Base-by-base conservation (phyloP, 23 tunicate genomes). In the Corella eumyota region DNA sequence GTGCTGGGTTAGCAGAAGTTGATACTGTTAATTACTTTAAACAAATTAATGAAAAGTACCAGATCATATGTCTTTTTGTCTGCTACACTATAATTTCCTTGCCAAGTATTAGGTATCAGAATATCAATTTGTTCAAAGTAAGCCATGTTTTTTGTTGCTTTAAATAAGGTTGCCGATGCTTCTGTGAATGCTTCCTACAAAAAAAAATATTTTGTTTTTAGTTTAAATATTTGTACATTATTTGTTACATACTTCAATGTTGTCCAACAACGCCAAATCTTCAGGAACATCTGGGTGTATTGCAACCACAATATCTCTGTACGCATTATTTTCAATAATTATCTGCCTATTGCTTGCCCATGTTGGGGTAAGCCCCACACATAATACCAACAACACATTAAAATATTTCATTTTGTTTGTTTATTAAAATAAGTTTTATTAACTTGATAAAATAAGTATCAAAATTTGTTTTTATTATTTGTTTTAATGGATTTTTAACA, bases 251-350 rank as follows among this genome's bases (percentile, higher is more conserved):
- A 70, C 86, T 49, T 78, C 36, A 26, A 78, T 50, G 7, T 50
- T 37, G 2, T 70, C 58, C 20, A 78, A 11, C 7, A 78, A 21
- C 2, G 59, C 32, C n/a, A 56, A 35, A 36, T 60, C 35, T 68
- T 81, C 81, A 0, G 69, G 56, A n/a, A 81, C 69, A 29, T 81
- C 69, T n/a, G 80, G 74, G 47, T 73, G 58, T 25, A 81, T 81
- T n/a, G 92, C 92, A 30, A 81, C 67, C 32, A 73, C 75, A 0
- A 81, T 1, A 3, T 75, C 92, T 5, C 36, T 64, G 65, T 81
- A 81, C 20, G 74, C 50, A 26, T 83, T 83, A 73, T 75, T 37
- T 15, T 54, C 30, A 26, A 54, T 26, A 23, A 17, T 54, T 54
- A 54, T 33, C 33, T 13, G 31, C 19, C 29, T 25, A 26, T 54